These are phyloP conservation scores for Cygnus olor DNA, from an alignment of 2,797 vertebrate species.

Conservation along the genomic window DNA sequence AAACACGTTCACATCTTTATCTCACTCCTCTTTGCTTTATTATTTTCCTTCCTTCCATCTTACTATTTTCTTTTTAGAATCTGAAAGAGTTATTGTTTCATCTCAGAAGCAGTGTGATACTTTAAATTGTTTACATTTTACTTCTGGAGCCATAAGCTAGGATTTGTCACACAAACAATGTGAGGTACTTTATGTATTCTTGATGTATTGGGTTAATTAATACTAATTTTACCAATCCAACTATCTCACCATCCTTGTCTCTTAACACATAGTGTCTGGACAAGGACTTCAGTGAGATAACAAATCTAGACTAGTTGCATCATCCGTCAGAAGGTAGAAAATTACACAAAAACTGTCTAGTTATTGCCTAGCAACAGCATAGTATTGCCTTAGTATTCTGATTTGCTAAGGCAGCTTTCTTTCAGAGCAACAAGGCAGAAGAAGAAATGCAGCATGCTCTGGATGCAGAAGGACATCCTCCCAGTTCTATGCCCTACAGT, in stretches of 20 bases:
- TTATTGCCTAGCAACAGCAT: constrained; percentile 65
- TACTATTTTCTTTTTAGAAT: not conserved
- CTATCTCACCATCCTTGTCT: constrained; percentile 14
- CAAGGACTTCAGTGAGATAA: not conserved
- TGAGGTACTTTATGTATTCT: not conserved
- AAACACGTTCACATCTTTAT: not conserved
- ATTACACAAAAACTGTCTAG: constrained; percentile 24
- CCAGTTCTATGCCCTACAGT: not conserved
- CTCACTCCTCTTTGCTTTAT: not conserved
- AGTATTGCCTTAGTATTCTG: not conserved
- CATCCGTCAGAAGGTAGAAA: constrained; percentile 34
- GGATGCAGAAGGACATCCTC: not conserved
- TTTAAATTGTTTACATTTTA: constrained; percentile 17
- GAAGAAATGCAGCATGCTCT: not conserved
- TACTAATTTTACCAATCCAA: not conserved
- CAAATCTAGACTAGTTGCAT: not conserved
- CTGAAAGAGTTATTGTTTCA: not conserved
- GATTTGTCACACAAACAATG: constrained; percentile 11
- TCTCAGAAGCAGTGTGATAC: not conserved
- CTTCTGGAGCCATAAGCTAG: not conserved
- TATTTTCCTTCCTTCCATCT: not conserved
- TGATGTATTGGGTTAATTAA: constrained; percentile 39
- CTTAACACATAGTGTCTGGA: not conserved
- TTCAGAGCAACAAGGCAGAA: not conserved
- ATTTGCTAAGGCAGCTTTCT: not conserved